These are phyloP conservation scores for Amphipyra berbera DNA, from an alignment of 2,888 invertebrate species.

Conservation along the genomic window DNA sequence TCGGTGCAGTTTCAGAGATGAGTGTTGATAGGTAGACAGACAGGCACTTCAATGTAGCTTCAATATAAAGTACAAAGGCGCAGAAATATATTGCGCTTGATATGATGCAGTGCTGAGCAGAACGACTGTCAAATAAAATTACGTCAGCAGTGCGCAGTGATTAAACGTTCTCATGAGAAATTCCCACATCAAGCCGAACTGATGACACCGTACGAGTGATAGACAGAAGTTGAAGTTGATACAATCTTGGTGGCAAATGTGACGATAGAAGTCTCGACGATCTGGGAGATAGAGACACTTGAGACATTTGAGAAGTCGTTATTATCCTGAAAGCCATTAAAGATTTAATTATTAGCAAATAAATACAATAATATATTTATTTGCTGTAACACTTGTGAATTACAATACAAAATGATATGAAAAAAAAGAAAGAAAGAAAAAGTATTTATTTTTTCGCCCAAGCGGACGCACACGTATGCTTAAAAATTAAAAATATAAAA, in stretches of 20 bases:
- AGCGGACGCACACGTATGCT: no score
- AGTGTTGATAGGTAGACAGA: conserved; percentile 47
- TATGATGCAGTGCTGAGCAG: conserved; percentile 50
- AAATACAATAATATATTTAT: no score
- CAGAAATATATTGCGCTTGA: conserved; percentile 40
- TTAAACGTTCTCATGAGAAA: conserved; percentile 66
- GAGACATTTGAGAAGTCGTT: no score
- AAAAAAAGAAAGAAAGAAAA: no score
- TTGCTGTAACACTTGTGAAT: no score
- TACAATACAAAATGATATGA: no score
- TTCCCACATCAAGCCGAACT: conserved; percentile 16
- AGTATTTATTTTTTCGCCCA: no score
- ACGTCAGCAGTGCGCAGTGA: conserved; percentile 64
- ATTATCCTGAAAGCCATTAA: no score
- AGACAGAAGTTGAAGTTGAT: conserved; percentile 34
- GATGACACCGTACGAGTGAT: not conserved
- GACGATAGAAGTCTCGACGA: no score
- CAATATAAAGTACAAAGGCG: conserved; percentile 48
- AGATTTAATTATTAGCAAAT: no score
- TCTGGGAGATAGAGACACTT: no score
- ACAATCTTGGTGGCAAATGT: not conserved
- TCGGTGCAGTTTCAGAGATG: conserved; percentile 26
- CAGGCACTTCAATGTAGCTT: conserved; percentile 24
- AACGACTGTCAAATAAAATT: conserved; percentile 69
- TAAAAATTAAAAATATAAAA: no score